Base-by-base conservation (phyloP, 1,140 invertebrate species). In the Bombus confusus region DNA sequence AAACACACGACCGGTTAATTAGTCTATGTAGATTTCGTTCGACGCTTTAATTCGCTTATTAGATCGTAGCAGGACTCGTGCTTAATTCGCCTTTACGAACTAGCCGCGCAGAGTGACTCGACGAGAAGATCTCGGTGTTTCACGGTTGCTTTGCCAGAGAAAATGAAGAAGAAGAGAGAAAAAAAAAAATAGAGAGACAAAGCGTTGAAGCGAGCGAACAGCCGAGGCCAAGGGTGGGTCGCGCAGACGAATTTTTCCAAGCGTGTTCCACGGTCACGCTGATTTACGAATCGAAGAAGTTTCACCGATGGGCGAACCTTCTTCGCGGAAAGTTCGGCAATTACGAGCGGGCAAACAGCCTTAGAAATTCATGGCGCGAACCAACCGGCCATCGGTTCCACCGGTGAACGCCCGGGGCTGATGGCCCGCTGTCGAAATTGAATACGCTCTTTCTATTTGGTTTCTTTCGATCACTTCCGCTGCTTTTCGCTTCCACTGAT, bases 251-350 rank as follows among this genome's bases (percentile, higher is more conserved):
- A 92, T 92, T 91, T 91, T 83, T 91, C 87, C 83, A n/a, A 79
- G 73, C 73, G 62, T 78, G 52, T 89, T 90, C 86, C 87, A 75
- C 85, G 64, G 74, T 71, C 72, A 59, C n/a, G 13, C 85, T 93
- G 86, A 94, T 93, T 93, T 92, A 92, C 83, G 86, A 92, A 93
- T 91, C 91, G 88, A 89, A 92, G 92, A 93, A 94, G 89, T 93
- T 94, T 34, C 76, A 81, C 43, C 73, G 68, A 47, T 76, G 68
- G 83, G 62, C 71, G 78, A 77, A 64, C 85, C 83, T 82, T 82
- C 83, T 75, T 74, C 43, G 77, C 74, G 69, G 41, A 91, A 94
- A 93, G 89, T 93, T 92, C 69, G 69, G 86, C 91, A 92, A 93
- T 93, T 93, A 93, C 87, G 86, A 79, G 82, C 86, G 88, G 90